These are phyloP conservation scores for Chromobotia macracanthus DNA, from an alignment of 2,797 vertebrate genomes.

Conservation along the genomic window DNA sequence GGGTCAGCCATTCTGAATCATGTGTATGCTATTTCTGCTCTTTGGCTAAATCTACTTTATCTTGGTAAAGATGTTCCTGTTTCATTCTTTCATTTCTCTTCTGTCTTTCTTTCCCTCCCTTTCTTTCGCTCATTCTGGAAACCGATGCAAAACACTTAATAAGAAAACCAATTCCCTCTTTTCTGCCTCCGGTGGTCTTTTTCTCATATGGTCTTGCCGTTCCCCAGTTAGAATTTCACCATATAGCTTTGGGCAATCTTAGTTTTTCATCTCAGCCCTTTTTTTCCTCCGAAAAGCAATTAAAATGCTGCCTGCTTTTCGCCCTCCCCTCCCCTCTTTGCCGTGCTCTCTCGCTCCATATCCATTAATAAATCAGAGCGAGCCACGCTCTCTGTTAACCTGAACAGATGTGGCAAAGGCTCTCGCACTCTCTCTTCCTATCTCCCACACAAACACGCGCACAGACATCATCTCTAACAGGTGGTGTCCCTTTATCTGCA, in stretches of 20 bases:
- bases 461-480: slow-evolving; percentile 50
- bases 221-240: slow-evolving; percentile 89
- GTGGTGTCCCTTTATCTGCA: slow-evolving; percentile 60
- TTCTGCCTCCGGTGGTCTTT: slow-evolving; percentile 80
- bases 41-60: slow-evolving; percentile 64
- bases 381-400: slow-evolving; percentile 56
- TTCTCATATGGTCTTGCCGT: slow-evolving; percentile 89
- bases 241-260: slow-evolving; percentile 82
- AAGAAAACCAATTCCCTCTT: slow-evolving; percentile 86
- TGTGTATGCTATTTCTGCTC: slow-evolving; percentile 52
- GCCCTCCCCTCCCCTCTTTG: slow-evolving; percentile 47
- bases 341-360: slow-evolving; percentile 50
- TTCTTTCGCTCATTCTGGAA: slow-evolving; percentile 76
- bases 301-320: slow-evolving; percentile 89
- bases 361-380: slow-evolving; percentile 63
- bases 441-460: slow-evolving; percentile 23
- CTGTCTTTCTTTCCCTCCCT: slow-evolving; percentile 66
- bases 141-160: slow-evolving; percentile 89
- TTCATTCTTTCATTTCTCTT: slow-evolving; percentile 48
- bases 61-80: slow-evolving; percentile 53
- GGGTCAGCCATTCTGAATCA: slow-evolving; percentile 52
- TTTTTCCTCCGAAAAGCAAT: slow-evolving; percentile 79
- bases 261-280: slow-evolving; percentile 86
- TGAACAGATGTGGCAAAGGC: slow-evolving; percentile 57
- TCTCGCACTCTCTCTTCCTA: slow-evolving; percentile 56